These are phyloP conservation scores for Orientallactaga bullata DNA, from an alignment of 2,113 vertebrate genomes.

Conservation along the genomic window DNA sequence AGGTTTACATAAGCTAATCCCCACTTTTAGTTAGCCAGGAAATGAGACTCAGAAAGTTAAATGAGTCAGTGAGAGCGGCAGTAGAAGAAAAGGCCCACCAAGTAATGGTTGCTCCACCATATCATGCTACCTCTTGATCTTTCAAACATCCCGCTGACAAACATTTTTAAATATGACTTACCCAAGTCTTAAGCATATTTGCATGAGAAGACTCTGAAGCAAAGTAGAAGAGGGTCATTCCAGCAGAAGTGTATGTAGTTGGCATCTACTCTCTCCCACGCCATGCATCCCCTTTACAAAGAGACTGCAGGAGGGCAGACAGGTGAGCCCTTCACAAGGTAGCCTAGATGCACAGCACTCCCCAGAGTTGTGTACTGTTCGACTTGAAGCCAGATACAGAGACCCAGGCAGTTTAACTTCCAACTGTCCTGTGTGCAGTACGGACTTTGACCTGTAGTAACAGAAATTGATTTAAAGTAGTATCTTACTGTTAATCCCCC, in stretches of 20 bases:
- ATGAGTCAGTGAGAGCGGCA: conserved; percentile 30
- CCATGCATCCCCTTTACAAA: conserved; percentile 20
- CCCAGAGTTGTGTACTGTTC: not conserved
- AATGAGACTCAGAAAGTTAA: conserved; percentile 52
- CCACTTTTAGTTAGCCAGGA: not conserved
- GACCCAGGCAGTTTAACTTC: not conserved
- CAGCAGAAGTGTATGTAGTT: not conserved
- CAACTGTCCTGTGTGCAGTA: not conserved
- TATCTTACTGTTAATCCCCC: conserved; percentile 15
- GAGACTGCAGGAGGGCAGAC: not conserved
- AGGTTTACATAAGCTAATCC: conserved; percentile 63
- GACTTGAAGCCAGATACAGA: not conserved
- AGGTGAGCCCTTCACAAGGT: not conserved
- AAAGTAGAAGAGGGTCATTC: conserved; percentile 46
- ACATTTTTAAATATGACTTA: conserved; percentile 48
- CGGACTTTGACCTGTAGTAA: conserved; percentile 26
- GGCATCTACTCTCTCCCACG: not conserved
- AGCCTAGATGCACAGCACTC: not conserved
- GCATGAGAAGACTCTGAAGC: conserved; percentile 38
- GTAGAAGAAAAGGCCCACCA: not conserved
- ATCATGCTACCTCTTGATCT: conserved; percentile 75
- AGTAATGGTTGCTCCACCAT: conserved; percentile 7
- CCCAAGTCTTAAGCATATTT: not conserved
- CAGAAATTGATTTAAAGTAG: conserved; percentile 25
- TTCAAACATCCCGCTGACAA: conserved; percentile 61